Evolutionary conservation across 2,797 vertebrate species (phyloP).

Genomic region (Orestias chungarensis): DNA sequence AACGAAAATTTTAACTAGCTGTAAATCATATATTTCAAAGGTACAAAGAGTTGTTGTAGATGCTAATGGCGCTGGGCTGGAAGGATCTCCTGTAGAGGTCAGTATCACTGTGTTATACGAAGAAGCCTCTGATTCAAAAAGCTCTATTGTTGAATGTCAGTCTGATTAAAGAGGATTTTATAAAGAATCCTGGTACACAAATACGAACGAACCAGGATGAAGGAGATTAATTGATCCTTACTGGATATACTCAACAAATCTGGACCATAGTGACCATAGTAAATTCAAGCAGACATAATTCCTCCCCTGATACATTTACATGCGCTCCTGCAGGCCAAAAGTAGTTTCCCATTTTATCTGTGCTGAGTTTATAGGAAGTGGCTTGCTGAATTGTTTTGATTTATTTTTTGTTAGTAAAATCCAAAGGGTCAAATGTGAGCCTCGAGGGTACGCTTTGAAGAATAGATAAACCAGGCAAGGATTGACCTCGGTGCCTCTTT

Average conservation of each 20-base stretch:
- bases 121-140: neutral
- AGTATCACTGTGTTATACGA: neutral
- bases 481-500: conserved; percentile 33
- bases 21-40: neutral
- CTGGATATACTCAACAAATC: neutral
- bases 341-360: conserved; percentile 67
- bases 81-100: neutral
- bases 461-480: conserved; percentile 47
- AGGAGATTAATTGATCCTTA: too few species aligned
- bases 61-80: neutral
- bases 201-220: too few species aligned
- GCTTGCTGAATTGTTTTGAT: conserved; percentile 77
- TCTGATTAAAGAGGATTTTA: neutral
- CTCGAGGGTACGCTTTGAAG: conserved; percentile 56
- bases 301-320: conserved; percentile 69
- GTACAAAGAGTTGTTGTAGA: neutral
- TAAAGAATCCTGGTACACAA: neutral
- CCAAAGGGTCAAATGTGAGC: conserved; percentile 70
- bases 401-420: conserved; percentile 71
- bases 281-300: conserved; percentile 66
- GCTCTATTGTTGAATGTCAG: neutral
- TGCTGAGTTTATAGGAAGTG: conserved; percentile 74
- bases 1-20: neutral
- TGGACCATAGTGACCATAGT: neutral
- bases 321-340: conserved; percentile 62